A percentile compares a stretch with the other conserved stretches of the same genome.
Conservation (phyloP, 2,888 invertebrate genomes). For the Tachina lurida region DNA sequence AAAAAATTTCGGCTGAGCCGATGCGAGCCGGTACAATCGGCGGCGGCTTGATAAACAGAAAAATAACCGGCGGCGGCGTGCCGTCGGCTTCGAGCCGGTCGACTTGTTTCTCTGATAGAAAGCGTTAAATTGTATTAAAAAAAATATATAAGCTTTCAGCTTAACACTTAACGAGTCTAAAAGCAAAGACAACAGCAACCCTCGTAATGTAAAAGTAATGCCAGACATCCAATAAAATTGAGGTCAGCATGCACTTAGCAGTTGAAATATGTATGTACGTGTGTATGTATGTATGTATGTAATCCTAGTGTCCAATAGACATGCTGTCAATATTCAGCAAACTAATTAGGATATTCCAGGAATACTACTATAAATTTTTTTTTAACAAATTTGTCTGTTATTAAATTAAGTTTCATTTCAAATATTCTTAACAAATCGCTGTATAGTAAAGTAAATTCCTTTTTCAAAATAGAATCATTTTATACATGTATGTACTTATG, state of each 20-base stretch:
- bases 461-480: background rate
- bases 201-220: background rate
- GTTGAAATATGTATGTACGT: background rate
- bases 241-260: conserved; percentile 28
- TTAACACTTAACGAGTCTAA: too few relatives aligned
- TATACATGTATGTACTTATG: background rate
- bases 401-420: background rate
- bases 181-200: background rate
- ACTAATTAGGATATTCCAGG: background rate
- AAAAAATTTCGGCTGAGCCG: too few relatives aligned
- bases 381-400: background rate
- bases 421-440: background rate
- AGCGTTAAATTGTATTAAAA: too few relatives aligned
- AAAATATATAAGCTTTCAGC: too few relatives aligned
- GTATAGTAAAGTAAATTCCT: background rate
- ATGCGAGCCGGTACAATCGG: too few relatives aligned
- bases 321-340: background rate
- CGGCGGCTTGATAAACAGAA: too few relatives aligned
- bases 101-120: too few relatives aligned
- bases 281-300: too few relatives aligned
- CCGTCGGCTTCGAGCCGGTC: too few relatives aligned
- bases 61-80: too few relatives aligned
- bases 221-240: conserved; percentile 2
- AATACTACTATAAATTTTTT: background rate
- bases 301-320: background rate